Percentiles rank a stretch among this genome's conserved stretches.
Conservation (phyloP, 1,140 invertebrate genomes). For the Aethina tumida region DNA sequence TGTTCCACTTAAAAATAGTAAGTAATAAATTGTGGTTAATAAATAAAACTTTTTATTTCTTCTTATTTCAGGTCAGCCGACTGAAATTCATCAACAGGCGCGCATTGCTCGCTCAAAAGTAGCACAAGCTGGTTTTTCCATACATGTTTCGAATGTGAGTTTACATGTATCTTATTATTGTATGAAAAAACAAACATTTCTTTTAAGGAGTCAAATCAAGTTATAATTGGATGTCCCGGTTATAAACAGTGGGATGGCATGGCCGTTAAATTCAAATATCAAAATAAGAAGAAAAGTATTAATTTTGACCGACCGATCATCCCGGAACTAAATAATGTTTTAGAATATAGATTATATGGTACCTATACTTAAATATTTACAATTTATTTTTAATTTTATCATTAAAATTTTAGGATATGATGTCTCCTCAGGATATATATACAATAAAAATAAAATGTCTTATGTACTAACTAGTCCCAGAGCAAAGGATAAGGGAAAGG, state of each 20-base stretch:
- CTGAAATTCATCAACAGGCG: no score
- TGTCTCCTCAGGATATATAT: constrained; percentile 42
- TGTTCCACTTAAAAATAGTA: no score
- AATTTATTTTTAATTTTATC: neutral
- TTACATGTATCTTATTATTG: neutral
- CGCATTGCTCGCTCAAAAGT: no score
- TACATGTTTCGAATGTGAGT: constrained; percentile 22
- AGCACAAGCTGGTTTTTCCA: constrained; percentile 34
- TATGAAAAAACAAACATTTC: constrained; percentile 9
- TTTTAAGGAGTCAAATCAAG: constrained; percentile 17
- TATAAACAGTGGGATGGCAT: constrained; percentile 36
- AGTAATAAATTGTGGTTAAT: no score
- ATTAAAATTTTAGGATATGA: constrained; percentile 39
- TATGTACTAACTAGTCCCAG: constrained; percentile 42
- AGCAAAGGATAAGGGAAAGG: constrained; percentile 14
- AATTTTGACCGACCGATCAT: neutral
- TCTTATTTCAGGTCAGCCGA: no score
- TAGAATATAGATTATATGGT: neutral
- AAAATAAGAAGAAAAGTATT: neutral
- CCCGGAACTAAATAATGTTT: neutral
- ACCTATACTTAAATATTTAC: neutral
- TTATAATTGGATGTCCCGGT: constrained; percentile 37
- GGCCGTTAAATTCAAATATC: constrained; percentile 14
- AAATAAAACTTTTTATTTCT: no score
- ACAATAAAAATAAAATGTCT: constrained; percentile 24